phyloP scores from a whole-genome alignment of 2,113 vertebrate species.

The Rynchops niger region DNA sequence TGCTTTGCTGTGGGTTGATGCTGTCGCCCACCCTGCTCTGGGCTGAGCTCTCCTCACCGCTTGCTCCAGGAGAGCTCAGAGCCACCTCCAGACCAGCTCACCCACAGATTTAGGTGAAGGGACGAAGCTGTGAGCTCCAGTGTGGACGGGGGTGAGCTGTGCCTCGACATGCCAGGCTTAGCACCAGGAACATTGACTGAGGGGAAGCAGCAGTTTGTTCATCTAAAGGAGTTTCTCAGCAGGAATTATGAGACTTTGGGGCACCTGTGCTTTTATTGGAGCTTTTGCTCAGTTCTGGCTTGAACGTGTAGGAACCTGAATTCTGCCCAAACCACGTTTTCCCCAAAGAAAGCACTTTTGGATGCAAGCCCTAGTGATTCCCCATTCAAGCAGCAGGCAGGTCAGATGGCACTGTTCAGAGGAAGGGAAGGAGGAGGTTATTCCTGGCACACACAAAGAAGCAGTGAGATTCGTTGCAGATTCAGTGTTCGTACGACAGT shows the following conservation, averaged over 20 bases:
- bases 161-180: background rate
- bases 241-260: background rate
- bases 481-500: fast-evolving
- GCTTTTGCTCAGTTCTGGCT: background rate
- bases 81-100: background rate
- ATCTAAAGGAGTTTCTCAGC: background rate
- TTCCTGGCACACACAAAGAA: background rate
- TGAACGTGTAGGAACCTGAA: background rate
- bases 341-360: background rate
- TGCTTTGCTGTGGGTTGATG: background rate
- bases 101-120: no score
- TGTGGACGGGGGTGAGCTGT: background rate
- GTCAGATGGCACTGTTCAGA: fast-evolving
- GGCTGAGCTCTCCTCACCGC: background rate
- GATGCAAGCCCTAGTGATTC: background rate
- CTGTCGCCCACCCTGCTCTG: background rate
- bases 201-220: background rate
- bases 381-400: background rate
- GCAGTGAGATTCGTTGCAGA: background rate
- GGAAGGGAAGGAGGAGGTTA: background rate
- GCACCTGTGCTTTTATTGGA: background rate
- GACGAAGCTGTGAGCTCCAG: background rate
- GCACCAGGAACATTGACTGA: background rate
- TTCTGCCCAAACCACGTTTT: background rate
- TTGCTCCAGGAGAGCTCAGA: background rate